phyloP scores from a whole-genome alignment of 2,888 invertebrate species.

The Masnerella sp. region DNA sequence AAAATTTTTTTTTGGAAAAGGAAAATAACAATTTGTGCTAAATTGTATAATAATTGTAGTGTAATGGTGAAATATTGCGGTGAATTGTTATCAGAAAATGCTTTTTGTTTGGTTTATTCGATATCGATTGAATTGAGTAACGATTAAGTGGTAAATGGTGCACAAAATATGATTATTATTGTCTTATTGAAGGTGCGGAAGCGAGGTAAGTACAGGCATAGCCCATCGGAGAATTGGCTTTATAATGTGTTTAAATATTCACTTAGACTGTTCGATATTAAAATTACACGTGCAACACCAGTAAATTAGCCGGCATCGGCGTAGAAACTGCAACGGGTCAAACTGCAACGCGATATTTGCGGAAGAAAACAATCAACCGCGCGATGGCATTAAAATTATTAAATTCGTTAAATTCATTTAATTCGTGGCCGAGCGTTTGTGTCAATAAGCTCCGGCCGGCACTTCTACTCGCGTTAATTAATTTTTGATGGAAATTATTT shows the following conservation, averaged over 20 bases:
- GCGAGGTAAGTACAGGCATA: constrained; percentile 36
- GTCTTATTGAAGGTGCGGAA: constrained; percentile 31
- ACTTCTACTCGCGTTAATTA: constrained; percentile 29
- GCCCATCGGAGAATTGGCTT: constrained; percentile 41
- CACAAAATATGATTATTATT: constrained; percentile 39
- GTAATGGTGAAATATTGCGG: too few relatives aligned
- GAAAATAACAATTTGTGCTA: too few relatives aligned
- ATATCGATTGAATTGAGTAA: constrained; percentile 21
- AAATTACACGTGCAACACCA: constrained; percentile 28
- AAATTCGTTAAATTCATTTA: constrained; percentile 32
- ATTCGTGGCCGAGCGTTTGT: constrained; percentile 15
- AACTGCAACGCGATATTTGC: constrained; percentile 8
- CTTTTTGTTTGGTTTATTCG: constrained; percentile 2
- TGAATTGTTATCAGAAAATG: constrained; percentile 1
- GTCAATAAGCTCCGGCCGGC: constrained; percentile 23
- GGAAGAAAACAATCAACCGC: constrained; percentile 14
- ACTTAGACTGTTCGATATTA: constrained; percentile 40
- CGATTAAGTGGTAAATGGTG: constrained; percentile 32
- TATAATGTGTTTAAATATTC: constrained; percentile 47
- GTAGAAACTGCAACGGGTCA: constrained; percentile 1
- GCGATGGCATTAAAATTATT: constrained; percentile 31
- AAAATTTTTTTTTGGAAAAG: too few relatives aligned
- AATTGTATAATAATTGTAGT: too few relatives aligned
- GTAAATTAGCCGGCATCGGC: constrained; percentile 2
- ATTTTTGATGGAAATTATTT: constrained; percentile 34